Conservation (phyloP, 2,888 invertebrate genomes). For the Eristalis intricaria region DNA sequence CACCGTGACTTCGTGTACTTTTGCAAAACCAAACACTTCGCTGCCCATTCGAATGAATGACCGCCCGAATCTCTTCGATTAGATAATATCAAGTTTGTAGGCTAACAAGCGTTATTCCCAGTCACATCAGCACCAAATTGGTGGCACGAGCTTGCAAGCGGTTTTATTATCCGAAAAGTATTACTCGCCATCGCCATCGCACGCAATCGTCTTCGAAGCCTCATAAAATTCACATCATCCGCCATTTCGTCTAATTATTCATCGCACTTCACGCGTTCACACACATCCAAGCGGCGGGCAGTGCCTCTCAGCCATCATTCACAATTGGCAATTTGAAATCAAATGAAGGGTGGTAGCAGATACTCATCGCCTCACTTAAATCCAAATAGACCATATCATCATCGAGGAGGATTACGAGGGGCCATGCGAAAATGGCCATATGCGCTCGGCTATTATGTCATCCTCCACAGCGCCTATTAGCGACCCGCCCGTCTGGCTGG, state of each 20-base stretch:
- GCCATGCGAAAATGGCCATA: background rate
- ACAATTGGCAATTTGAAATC: slow-evolving; percentile 24
- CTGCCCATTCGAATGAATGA: background rate
- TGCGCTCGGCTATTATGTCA: slow-evolving; percentile 31
- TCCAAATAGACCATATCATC: slow-evolving; percentile 45
- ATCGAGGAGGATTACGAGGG: background rate
- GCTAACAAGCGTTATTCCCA: background rate
- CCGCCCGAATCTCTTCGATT: background rate
- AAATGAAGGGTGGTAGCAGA: slow-evolving; percentile 30
- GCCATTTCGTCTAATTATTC: background rate
- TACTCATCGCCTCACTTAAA: slow-evolving; percentile 42
- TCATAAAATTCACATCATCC: background rate
- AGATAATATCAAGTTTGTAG: background rate
- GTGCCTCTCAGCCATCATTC: slow-evolving; percentile 9
- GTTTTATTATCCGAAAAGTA: background rate
- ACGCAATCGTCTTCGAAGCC: background rate
- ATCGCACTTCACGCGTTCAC: background rate
- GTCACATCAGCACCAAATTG: background rate
- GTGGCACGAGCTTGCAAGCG: background rate
- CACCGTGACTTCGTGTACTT: too few relatives aligned
- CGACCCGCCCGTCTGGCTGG: slow-evolving; percentile 12
- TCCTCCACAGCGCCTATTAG: background rate
- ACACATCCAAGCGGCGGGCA: background rate
- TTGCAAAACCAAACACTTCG: too few relatives aligned
- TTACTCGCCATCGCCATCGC: background rate